A percentile compares a stretch with the other conserved stretches of the same genome.
Evolutionary conservation across 2,113 vertebrate genomes (phyloP).

Genomic region (Pogona vitticeps): DNA sequence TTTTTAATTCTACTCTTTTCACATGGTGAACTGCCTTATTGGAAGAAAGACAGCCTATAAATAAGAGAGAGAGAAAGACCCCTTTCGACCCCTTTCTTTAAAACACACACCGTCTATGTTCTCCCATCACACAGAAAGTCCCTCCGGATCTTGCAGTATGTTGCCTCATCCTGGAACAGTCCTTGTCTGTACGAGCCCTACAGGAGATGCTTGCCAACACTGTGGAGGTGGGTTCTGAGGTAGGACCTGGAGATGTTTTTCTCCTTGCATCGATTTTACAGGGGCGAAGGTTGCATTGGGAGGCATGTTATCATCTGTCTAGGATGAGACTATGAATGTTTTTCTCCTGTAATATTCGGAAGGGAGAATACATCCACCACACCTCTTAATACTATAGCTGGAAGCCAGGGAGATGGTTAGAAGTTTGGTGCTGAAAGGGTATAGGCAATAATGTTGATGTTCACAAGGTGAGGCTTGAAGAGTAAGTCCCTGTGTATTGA

Average conservation of each 20-base stretch:
- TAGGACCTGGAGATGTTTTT: slow-evolving; percentile 44
- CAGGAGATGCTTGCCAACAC: slow-evolving; percentile 90
- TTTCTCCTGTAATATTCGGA: no score
- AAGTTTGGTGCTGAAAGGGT: background rate
- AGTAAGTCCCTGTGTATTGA: background rate
- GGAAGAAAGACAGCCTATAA: no score
- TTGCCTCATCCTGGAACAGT: slow-evolving; percentile 89
- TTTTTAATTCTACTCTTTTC: background rate
- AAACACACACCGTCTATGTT: no score
- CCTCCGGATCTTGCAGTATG: slow-evolving; percentile 92
- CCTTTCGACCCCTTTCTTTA: no score
- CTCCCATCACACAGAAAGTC: slow-evolving; percentile 77
- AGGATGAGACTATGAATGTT: background rate
- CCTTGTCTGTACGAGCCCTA: slow-evolving; percentile 88
- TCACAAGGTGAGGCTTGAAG: background rate
- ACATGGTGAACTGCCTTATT: no score
- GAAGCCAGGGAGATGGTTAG: no score
- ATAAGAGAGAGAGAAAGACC: no score
- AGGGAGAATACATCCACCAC: no score
- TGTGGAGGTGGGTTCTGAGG: slow-evolving; percentile 80
- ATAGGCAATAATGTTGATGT: background rate
- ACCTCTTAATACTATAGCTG: no score
- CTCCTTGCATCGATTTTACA: background rate
- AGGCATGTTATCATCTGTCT: background rate
- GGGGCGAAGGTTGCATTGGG: no score